Evolutionary conservation across 2,113 vertebrate species (phyloP), one percentile per base, ranked within the genome.

Genomic region (Peromyscus polionotus): DNA sequence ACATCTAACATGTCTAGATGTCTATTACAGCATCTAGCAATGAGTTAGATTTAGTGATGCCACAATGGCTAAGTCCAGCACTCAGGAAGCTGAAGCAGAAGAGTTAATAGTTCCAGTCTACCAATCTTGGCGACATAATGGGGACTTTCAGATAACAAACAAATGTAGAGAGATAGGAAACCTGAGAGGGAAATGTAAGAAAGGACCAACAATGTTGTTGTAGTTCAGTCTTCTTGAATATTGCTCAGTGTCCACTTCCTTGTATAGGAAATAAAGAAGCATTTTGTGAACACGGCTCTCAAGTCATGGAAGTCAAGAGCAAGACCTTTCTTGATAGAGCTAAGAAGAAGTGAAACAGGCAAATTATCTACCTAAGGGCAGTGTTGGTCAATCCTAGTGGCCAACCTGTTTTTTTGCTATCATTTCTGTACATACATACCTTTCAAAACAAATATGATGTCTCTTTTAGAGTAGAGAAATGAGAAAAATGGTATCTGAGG

Each of bases 401-500:
- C 36, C 51, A 54, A 73, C 7, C 73, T 24, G 76, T 45, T 39
- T n/a, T n/a, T 20, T 19, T 51, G 59, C 9, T 59, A 48, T 51
- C 16, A 39, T 59, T 81, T 80, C 13, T n/a, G 67, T 54, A 54
- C 0, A 24, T 2, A 61, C 63, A 85, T 42, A 61, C 17, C 16
- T 63, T 86, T 68, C 19, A 65, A 93, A 92, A 20, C 24, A 94
- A 91, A 91, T 81, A 57, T 28, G 20, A 81, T 85, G 5, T 72
- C 59, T 63, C 24, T 80, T 88, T 31, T 31, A 6, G 10, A 16
- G 20, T 28, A 14, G 31, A 1, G 0, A 1, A 22, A 4, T 72
- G 4, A 19, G 10, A 4, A n/a, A 2, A 12, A 0, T 7, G 1
- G 4, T 88, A 45, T 63, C 59, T 67, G 88, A 91, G 42, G 7